Evolutionary conservation across 2,113 vertebrate genomes (phyloP).

Genomic region (Scophthalmus maximus): DNA sequence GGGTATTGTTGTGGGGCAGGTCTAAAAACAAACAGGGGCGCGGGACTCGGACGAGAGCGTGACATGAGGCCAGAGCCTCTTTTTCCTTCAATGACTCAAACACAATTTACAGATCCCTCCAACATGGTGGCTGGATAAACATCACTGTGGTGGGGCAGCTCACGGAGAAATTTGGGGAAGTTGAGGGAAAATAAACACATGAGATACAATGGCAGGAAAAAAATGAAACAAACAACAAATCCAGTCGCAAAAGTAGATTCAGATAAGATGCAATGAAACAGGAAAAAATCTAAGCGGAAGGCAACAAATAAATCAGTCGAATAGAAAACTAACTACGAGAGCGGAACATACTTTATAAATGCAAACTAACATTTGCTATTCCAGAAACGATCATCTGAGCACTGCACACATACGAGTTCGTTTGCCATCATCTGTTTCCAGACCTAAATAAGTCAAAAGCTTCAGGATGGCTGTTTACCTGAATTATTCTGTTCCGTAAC

Average conservation of each 20-base stretch:
- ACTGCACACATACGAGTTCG: constrained; percentile 17
- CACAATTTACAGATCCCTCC: constrained; percentile 45
- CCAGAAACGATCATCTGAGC: constrained; percentile 34
- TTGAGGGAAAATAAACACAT: constrained; percentile 71
- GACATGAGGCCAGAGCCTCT: constrained; percentile 58
- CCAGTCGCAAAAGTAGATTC: constrained; percentile 22
- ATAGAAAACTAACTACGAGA: neutral
- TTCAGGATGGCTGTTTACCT: constrained; percentile 73
- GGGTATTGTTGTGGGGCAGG: constrained; percentile 71
- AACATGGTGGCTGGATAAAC: constrained; percentile 58
- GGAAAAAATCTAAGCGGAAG: neutral
- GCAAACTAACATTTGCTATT: constrained; percentile 18
- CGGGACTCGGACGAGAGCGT: constrained; percentile 57
- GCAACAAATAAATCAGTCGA: neutral
- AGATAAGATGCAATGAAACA: constrained; percentile 27
- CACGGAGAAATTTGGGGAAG: constrained; percentile 64
- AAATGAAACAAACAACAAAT: constrained; percentile 68
- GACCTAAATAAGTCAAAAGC: constrained; percentile 53
- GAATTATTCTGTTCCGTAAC: constrained; percentile 62
- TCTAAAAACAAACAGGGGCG: constrained; percentile 80
- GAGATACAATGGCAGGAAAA: constrained; percentile 76
- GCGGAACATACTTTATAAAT: neutral
- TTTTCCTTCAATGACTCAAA: constrained; percentile 31
- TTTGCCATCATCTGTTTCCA: constrained; percentile 64
- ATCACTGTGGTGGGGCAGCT: constrained; percentile 33